Evolutionary conservation across 2,113 vertebrate genomes (phyloP), one percentile per base, ranked within the genome.

Genomic region (Catagonus wagneri): DNA sequence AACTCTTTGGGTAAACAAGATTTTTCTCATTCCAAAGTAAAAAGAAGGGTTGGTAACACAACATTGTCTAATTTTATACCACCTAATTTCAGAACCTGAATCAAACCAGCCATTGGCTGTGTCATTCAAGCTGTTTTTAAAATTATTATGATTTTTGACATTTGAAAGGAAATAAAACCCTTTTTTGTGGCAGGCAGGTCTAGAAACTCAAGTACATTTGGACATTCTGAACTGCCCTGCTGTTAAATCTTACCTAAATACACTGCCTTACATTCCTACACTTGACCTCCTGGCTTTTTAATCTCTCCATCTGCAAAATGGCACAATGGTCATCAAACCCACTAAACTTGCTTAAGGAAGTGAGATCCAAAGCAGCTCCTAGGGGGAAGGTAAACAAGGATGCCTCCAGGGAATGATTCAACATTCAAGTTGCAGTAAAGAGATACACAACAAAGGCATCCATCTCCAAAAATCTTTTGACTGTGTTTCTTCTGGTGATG

Each of bases 251-350:
- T 75, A 50, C 90, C 76, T 96, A 83, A 58, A 92, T 44, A 65
- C 3, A 17, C 72, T 74, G 12, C 25, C 63, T 96, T 90, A 36
- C 54, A 83, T 86, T 79, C 50, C 79, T 17, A 19, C 69, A 75
- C 10, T 50, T 34, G 69, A 93, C n/a, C 60, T 96, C 36, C 27
- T 17, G 7, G 1, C 10, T 79, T 54, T 79, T 60, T 66, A 25
- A 39, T 93, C 85, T 76, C 86, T 96, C 54, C 36, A 86, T 97
- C 92, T 97, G 94, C 72, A 83, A 95, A 97, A 95, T 95, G 96
- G 92, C 90, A 85, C 80, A 54, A 78, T 96, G 92, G 74, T 94
- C 95, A 91, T 96, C 96, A 96, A 97, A 87, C 93, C 96, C 93
- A 78, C 80, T 95, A 75, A 76, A 96, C 68, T 97, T 97, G 92